A percentile compares a stretch with the other conserved stretches of the same genome.
Conservation (phyloP, 2,888 invertebrate genomes). For the Azorinus chamasolen region DNA sequence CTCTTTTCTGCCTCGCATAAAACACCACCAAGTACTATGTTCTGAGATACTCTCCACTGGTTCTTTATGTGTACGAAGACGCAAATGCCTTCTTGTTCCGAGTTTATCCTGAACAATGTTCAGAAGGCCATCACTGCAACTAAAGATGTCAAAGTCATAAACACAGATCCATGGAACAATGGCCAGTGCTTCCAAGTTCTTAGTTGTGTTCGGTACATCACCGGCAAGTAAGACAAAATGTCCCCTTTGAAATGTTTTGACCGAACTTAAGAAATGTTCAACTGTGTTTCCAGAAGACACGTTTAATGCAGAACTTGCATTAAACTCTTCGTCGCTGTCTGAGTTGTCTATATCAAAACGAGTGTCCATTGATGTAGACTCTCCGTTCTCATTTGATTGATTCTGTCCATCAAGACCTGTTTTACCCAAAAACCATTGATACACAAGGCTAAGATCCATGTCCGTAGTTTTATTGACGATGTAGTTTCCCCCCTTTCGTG, state of each 20-base stretch:
- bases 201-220: constrained; percentile 10
- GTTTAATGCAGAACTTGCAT: too few relatives aligned
- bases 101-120: constrained; percentile 45
- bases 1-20: constrained; percentile 57
- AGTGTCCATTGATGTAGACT: too few relatives aligned
- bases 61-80: constrained; percentile 48
- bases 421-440: constrained; percentile 53
- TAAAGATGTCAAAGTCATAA: constrained; percentile 60
- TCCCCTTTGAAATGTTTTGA: constrained; percentile 42
- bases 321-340: too few relatives aligned
- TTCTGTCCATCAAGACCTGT: too few relatives aligned
- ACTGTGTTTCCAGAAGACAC: too few relatives aligned
- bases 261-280: too few relatives aligned
- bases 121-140: constrained; percentile 56
- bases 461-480: constrained; percentile 32
- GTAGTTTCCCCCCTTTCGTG: constrained; percentile 23
- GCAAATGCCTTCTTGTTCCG: constrained; percentile 43
- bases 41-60: constrained; percentile 27
- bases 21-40: constrained; percentile 56
- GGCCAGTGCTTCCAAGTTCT: constrained; percentile 49
- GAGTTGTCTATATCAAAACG: too few relatives aligned
- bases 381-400: too few relatives aligned
- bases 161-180: constrained; percentile 67
- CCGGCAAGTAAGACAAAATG: constrained; percentile 59
- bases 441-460: constrained; percentile 26